A percentile compares a stretch with the other conserved stretches of the same genome.
These are phyloP conservation scores for Equus przewalskii DNA, from an alignment of 2,113 vertebrate species.

Conservation along the genomic window DNA sequence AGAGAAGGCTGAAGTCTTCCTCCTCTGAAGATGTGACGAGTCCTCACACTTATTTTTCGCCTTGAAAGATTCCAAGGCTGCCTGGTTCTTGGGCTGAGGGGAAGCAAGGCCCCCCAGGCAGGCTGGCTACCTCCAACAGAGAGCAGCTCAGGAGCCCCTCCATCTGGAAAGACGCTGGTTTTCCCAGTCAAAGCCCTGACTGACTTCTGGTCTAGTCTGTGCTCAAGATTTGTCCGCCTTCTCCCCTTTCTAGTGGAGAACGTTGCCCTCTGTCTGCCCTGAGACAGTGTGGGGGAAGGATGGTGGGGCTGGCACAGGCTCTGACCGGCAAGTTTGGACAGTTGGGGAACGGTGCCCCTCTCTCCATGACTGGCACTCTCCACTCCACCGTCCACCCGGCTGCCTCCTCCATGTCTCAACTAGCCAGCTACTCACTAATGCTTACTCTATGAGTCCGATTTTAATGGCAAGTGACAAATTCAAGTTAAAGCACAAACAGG, in stretches of 20 bases:
- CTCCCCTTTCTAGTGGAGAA: too few relatives aligned
- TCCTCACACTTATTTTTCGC: not conserved
- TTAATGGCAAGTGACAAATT: not conserved
- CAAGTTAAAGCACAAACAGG: not conserved
- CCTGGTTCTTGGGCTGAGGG: not conserved
- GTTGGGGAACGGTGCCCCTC: not conserved
- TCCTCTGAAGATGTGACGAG: not conserved
- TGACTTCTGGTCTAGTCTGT: not conserved
- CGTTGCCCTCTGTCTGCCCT: fast-evolving
- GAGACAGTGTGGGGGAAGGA: not conserved
- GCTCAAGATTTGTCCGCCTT: too few relatives aligned
- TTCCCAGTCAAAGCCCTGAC: not conserved
- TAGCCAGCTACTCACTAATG: too few relatives aligned
- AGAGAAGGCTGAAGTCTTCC: not conserved
- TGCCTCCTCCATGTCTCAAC: fast-evolving
- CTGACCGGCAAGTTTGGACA: not conserved
- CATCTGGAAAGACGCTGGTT: not conserved
- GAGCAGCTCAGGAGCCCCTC: not conserved
- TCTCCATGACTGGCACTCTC: not conserved
- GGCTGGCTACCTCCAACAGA: not conserved
- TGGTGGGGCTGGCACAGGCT: not conserved
- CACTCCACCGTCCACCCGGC: not conserved
- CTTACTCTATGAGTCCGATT: not conserved
- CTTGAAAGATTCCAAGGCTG: not conserved
- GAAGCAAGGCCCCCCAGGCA: not conserved